These are phyloP conservation scores for Amniataba percoides DNA, from an alignment of 2,797 vertebrate species.

Conservation along the genomic window DNA sequence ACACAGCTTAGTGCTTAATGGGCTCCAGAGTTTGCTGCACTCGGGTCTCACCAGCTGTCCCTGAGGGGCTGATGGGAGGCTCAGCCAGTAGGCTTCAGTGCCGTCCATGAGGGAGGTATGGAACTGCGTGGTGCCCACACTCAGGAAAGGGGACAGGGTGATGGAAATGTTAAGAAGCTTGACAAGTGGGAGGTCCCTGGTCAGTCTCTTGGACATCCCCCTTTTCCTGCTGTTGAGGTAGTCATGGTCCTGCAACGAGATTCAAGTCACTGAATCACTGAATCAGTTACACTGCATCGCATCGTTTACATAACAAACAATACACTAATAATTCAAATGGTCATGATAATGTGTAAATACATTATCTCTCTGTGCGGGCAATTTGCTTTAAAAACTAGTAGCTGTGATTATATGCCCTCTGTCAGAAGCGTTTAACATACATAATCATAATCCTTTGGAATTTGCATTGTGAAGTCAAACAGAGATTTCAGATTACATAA, in stretches of 20 bases:
- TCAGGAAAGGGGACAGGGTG: conserved; percentile 89
- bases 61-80: conserved; percentile 81
- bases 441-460: conserved; percentile 46
- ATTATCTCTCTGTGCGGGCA: background rate
- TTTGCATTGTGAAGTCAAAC: conserved; percentile 43
- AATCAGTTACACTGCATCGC: no score
- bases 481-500: conserved; percentile 69
- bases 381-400: conserved; percentile 1
- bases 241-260: conserved; percentile 84
- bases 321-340: background rate
- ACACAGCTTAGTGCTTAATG: conserved; percentile 5
- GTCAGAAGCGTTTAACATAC: conserved; percentile 39
- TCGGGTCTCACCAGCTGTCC: conserved; percentile 83
- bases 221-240: conserved; percentile 79
- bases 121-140: conserved; percentile 88
- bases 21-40: background rate
- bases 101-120: conserved; percentile 85
- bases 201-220: conserved; percentile 75
- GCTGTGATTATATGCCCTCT: conserved; percentile 28
- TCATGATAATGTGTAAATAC: background rate
- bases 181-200: conserved; percentile 84
- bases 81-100: conserved; percentile 88
- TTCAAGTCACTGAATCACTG: no score
- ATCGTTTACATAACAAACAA: background rate
- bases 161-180: conserved; percentile 90